Percentiles rank a stretch among this genome's conserved stretches.
Evolutionary conservation across 2,888 invertebrate genomes (phyloP).

Genomic region (Rhopalosiphum nymphaeae): DNA sequence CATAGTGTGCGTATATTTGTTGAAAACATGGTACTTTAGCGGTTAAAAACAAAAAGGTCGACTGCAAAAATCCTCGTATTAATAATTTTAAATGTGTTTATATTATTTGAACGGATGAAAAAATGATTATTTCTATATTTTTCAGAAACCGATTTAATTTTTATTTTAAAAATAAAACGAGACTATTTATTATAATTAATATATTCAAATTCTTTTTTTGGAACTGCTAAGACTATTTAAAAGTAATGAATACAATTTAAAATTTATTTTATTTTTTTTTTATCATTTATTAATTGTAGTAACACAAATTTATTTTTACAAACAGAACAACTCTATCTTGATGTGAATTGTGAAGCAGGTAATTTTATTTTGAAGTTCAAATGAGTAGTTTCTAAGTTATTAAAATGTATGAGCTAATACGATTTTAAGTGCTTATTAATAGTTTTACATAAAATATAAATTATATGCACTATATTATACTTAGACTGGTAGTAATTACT

Average conservation of each 20-base stretch:
- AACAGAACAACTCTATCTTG: background rate
- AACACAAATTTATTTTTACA: background rate
- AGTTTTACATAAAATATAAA: background rate
- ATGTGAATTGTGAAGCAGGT: background rate
- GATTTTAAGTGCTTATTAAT: background rate
- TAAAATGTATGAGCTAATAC: background rate
- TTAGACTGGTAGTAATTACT: background rate
- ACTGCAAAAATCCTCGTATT: background rate
- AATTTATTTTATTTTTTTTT: background rate
- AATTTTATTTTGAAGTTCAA: background rate
- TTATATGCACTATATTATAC: background rate
- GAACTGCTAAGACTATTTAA: background rate
- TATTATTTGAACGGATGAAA: background rate
- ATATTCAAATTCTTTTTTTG: background rate
- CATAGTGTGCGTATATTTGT: background rate
- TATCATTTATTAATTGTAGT: background rate
- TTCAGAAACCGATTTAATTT: background rate
- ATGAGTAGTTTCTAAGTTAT: background rate
- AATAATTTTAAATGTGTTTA: background rate
- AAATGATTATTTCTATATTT: too few relatives aligned
- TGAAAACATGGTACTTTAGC: background rate
- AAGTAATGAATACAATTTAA: background rate
- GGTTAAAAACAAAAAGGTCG: background rate
- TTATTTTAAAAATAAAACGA: background rate
- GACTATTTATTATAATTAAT: background rate